phyloP scores from a whole-genome alignment of 1,140 invertebrate genomes.

The Onthophagus taurus region DNA sequence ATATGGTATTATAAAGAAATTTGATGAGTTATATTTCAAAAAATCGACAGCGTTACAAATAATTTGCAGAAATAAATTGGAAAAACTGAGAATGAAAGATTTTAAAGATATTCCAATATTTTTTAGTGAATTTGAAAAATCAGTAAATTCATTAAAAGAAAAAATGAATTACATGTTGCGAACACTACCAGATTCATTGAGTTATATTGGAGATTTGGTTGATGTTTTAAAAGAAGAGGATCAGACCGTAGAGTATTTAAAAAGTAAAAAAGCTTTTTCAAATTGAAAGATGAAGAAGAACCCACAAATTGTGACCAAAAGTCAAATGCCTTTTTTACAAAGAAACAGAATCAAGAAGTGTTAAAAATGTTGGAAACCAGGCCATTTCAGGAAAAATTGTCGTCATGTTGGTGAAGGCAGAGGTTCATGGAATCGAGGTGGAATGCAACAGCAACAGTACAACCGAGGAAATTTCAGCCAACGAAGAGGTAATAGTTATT shows the following conservation, averaged over 20 bases:
- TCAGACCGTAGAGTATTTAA: conserved; percentile 36
- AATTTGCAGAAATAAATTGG: conserved; percentile 22
- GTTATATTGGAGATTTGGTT: conserved; percentile 32
- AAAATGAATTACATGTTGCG: conserved; percentile 35
- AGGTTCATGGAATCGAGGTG: too few species aligned
- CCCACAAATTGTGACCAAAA: conserved; percentile 1
- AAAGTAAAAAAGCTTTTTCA: conserved; percentile 35
- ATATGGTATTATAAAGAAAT: conserved; percentile 26
- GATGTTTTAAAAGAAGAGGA: conserved; percentile 33
- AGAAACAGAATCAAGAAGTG: conserved; percentile 11
- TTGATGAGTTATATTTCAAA: conserved; percentile 26
- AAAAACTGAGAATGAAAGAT: conserved; percentile 25
- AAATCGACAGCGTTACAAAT: conserved; percentile 29
- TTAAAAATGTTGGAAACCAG: conserved; percentile 22
- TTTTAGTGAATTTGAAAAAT: conserved; percentile 30
- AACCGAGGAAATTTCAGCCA: too few species aligned
- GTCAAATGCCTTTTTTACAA: conserved; percentile 3
- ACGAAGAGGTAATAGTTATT: too few species aligned
- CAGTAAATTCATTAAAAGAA: conserved; percentile 29
- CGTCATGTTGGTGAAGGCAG: too few species aligned
- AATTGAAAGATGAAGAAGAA: conserved; percentile 12
- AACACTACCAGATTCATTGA: conserved; percentile 25
- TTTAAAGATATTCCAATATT: conserved; percentile 17
- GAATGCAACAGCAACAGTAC: too few species aligned
- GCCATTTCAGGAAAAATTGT: too few species aligned